Evolutionary conservation across 1,140 invertebrate genomes (phyloP), one percentile per base, ranked within the genome.

Genomic region (Ptiloglossa arizonensis): DNA sequence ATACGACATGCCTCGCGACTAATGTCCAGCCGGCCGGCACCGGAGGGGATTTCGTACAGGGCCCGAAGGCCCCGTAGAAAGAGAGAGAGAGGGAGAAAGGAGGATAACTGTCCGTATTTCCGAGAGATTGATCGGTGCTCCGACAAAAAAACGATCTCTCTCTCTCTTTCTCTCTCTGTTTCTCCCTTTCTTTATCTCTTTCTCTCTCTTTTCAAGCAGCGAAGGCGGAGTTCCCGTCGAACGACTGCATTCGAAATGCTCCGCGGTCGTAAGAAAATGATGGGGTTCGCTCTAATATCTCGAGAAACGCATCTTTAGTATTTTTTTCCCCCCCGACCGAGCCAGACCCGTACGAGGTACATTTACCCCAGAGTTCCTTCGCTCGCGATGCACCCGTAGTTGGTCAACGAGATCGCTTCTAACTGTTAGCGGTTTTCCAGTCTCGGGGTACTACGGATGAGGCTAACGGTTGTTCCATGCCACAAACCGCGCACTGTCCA

Each of bases 1-100:
- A 86, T 86, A 86, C 82, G 79, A 85, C 83, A 84, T 74, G 80
- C 84, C 79, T 79, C 84, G 79, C 84, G 83, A 86, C 83, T 85
- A 86, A 86, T 86, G 84, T 85, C 82, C 82, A 32, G 32, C 52
- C 81, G 44, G 54, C 59, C 71, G 60, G 54, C 62, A 48, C 63
- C 27, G 52, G 48, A 77, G 68, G 77, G 66, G 82, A 85, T 85
- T 85, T 80, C 52, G 77, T 80, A 50, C 70, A n/a, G 13, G 41
- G 48, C 48, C 38, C 62, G 62, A 57, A 50, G 46, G 32, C 46
- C 17, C 46, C 44, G 24, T 24, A 11, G 5, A 27, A 27, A 24
- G 5, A 3, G 60, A 56, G 62, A 67, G 64, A 41, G 46, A n/a
- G n/a, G n/a, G n/a, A n/a, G n/a, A n/a, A n/a, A n/a, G n/a, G 24